Percentiles rank a stretch among this genome's conserved stretches.
Conservation (phyloP, 1,140 invertebrate genomes). For the Pygmarrhopalites habei region DNA sequence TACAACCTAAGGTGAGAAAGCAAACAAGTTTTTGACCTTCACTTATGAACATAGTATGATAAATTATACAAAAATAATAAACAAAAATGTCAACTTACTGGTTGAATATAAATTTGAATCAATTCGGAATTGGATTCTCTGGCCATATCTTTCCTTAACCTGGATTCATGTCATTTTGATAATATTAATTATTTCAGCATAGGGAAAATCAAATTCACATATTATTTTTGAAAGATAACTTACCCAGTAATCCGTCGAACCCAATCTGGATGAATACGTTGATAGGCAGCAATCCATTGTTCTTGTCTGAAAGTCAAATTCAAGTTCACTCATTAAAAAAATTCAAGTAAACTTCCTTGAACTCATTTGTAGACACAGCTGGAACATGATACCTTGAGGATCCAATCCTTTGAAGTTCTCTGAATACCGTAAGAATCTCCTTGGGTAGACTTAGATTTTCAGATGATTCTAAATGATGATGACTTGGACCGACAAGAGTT, state of each 20-base stretch:
- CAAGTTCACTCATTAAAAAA: too few relatives aligned
- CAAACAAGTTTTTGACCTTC: not conserved
- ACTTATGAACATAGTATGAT: not conserved
- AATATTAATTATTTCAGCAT: too few relatives aligned
- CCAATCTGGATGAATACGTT: constrained; percentile 29
- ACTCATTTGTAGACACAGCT: too few relatives aligned
- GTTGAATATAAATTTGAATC: not conserved
- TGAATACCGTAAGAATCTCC: constrained; percentile 13
- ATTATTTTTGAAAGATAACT: too few relatives aligned
- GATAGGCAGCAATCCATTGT: constrained; percentile 25
- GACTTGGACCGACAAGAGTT: not conserved
- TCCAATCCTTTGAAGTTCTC: constrained; percentile 30
- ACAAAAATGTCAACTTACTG: not conserved
- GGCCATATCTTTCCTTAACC: constrained; percentile 26
- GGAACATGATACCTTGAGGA: constrained; percentile 20
- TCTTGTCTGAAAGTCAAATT: too few relatives aligned
- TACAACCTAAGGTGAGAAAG: not conserved
- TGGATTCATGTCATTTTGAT: too few relatives aligned
- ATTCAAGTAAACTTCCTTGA: too few relatives aligned
- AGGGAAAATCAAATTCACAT: too few relatives aligned
- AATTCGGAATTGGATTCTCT: constrained; percentile 12
- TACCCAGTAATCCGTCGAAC: too few relatives aligned
- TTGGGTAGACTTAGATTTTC: not conserved
- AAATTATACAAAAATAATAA: not conserved
- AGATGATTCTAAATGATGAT: not conserved